Conservation (phyloP, 2,888 invertebrate genomes). For the Myopa testacea region DNA sequence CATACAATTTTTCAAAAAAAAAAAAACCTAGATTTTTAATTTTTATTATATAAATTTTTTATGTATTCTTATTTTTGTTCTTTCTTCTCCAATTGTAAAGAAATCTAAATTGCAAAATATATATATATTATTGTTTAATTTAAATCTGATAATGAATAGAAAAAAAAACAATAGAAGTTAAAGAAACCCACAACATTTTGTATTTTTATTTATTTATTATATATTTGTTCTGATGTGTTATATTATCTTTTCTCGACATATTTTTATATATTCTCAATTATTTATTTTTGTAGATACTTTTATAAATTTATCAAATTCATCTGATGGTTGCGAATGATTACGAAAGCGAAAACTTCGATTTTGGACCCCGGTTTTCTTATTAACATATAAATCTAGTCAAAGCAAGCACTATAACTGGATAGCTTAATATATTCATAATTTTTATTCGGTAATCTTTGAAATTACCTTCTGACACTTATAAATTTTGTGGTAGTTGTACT, state of each 20-base stretch:
- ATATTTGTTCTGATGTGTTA: background rate
- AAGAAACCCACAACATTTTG: constrained; percentile 24
- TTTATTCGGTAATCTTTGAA: too few species aligned
- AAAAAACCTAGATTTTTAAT: constrained; percentile 5
- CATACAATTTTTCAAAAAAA: constrained; percentile 19
- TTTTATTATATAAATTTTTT: constrained; percentile 8
- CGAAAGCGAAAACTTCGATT: too few species aligned
- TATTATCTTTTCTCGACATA: background rate
- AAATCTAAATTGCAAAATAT: constrained; percentile 25
- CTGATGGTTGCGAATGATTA: too few species aligned
- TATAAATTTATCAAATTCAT: too few species aligned
- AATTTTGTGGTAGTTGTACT: too few species aligned
- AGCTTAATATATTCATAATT: too few species aligned
- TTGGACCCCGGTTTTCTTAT: too few species aligned
- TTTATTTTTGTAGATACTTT: background rate
- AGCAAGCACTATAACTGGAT: too few species aligned
- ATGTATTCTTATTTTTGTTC: constrained; percentile 11
- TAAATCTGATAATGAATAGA: constrained; percentile 20
- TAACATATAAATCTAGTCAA: too few species aligned
- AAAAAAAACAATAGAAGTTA: constrained; percentile 31
- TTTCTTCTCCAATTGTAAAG: constrained; percentile 26
- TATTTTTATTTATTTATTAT: constrained; percentile 29
- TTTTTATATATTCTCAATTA: background rate
- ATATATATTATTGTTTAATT: constrained; percentile 34
- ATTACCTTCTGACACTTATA: too few species aligned